Evolutionary conservation across 2,113 vertebrate species (phyloP).

Genomic region (Pelobates fuscus): DNA sequence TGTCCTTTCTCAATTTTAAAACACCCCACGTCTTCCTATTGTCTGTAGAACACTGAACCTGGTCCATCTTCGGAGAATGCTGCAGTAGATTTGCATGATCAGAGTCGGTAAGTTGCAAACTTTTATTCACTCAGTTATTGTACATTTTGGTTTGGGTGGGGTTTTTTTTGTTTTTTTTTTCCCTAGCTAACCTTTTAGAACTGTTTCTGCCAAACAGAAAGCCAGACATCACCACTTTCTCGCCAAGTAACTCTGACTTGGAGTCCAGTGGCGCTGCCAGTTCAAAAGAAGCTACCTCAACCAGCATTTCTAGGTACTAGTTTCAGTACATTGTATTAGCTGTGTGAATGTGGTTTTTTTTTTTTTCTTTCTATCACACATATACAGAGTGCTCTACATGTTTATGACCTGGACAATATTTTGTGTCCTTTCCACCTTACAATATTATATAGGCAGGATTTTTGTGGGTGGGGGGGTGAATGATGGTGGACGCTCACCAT

Average conservation of each 20-base stretch:
- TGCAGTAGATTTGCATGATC: conserved; percentile 73
- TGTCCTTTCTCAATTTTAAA: no score
- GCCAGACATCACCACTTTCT: conserved; percentile 80
- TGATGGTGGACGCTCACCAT: no score
- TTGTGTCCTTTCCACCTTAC: no score
- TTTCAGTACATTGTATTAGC: not conserved
- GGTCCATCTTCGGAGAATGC: conserved; percentile 71
- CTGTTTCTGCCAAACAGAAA: conserved; percentile 64
- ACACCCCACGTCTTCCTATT: conserved; percentile 29
- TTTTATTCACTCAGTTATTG: not conserved
- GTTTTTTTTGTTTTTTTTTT: conserved; percentile 34
- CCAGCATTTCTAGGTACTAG: conserved; percentile 83
- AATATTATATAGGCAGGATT: no score
- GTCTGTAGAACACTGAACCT: conserved; percentile 68
- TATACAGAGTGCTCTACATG: no score
- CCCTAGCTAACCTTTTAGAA: conserved; percentile 27
- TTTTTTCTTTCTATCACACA: no score
- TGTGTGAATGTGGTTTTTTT: no score
- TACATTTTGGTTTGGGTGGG: not conserved
- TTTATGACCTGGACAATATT: no score
- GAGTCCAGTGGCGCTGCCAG: conserved; percentile 90
- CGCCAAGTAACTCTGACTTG: conserved; percentile 89
- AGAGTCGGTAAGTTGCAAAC: conserved; percentile 14
- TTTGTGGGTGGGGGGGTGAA: no score
- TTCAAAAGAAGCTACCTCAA: conserved; percentile 99